Evolutionary conservation across 2,113 vertebrate species (phyloP), one percentile per base, ranked within the genome.

Genomic region (Syngnathus floridae): DNA sequence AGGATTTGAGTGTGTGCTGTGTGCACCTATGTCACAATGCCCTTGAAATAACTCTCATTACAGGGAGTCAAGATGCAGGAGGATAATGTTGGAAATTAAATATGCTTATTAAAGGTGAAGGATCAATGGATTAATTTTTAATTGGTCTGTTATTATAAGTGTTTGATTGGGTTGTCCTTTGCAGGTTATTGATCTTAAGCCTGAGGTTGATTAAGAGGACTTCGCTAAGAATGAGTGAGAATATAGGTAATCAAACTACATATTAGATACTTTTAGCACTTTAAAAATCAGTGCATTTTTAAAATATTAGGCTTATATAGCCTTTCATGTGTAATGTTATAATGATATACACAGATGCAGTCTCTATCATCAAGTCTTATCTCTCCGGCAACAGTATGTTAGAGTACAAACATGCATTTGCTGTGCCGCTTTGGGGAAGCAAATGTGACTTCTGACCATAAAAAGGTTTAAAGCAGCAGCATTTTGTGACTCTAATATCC

Each of bases 61-160:
- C 72, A 60, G 66, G 64, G 64, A 35, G 63, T 72, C 57, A 64
- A 69, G 78, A 83, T 81, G 71, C 72, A 59, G 70, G 62, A 67
- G 71, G 80, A 75, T 73, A 74, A 73, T 70, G 74, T 57, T 74
- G 64, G 62, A 84, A 83, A 84, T 85, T 82, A 79, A 76, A 86
- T 84, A 83, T 87, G 75, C 83, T 76, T 85, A 85, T 86, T 82
- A 82, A 86, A 84, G 82, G 78, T 84, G 83, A 80, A 74, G 73
- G 72, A 85, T 87, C 82, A 84, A 87, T 87, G 79, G 83, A 90
- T 88, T 87, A 82, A 76, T 56, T 76, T 82, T 85, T 88, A 87
- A 88, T 87, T 86, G 72, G 78, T 83, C 60, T 78, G 66, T 80
- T 84, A 76, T 87, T 87, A 85, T 80, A 67, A 80, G 73, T 84